Conservation (phyloP, 2,113 vertebrate genomes). For the Brachionichthys hirsutus region DNA sequence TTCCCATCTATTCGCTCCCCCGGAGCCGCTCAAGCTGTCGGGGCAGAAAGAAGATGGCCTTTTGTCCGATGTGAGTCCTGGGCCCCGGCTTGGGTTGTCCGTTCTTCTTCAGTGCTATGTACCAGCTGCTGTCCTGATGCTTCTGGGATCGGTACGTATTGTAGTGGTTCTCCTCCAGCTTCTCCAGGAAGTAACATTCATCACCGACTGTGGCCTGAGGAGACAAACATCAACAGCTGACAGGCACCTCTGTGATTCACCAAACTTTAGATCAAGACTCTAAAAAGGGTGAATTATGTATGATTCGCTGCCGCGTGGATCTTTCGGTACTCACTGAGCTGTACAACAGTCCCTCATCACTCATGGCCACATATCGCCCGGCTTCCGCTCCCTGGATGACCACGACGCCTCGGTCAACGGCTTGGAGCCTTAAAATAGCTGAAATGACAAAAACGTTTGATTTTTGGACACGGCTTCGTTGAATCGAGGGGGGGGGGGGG, state of each 20-base stretch:
- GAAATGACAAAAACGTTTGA: neutral
- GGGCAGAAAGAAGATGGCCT: conserved; percentile 91
- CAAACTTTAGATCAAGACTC: neutral
- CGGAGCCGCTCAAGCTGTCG: conserved; percentile 70
- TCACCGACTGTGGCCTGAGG: conserved; percentile 81
- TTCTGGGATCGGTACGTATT: conserved; percentile 88
- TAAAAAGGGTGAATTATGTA: neutral
- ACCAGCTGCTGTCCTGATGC: conserved; percentile 85
- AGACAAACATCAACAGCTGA: conserved; percentile 8
- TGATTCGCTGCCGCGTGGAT: neutral
- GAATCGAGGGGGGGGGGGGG: neutral
- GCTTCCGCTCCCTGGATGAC: conserved; percentile 73
- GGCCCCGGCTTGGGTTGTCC: conserved; percentile 87
- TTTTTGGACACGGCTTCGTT: too few species aligned
- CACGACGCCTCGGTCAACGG: conserved; percentile 71
- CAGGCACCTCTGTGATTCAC: neutral
- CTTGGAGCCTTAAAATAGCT: conserved; percentile 69
- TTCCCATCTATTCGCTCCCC: conserved; percentile 34
- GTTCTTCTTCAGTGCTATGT: conserved; percentile 92
- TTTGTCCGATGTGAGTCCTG: conserved; percentile 89
- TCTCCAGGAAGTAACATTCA: conserved; percentile 91
- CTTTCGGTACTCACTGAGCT: conserved; percentile 82
- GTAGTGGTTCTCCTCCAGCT: conserved; percentile 91
- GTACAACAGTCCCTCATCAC: conserved; percentile 82
- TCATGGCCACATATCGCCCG: conserved; percentile 88